Conservation (phyloP, 2,888 invertebrate genomes). For the Andrena fulva region DNA sequence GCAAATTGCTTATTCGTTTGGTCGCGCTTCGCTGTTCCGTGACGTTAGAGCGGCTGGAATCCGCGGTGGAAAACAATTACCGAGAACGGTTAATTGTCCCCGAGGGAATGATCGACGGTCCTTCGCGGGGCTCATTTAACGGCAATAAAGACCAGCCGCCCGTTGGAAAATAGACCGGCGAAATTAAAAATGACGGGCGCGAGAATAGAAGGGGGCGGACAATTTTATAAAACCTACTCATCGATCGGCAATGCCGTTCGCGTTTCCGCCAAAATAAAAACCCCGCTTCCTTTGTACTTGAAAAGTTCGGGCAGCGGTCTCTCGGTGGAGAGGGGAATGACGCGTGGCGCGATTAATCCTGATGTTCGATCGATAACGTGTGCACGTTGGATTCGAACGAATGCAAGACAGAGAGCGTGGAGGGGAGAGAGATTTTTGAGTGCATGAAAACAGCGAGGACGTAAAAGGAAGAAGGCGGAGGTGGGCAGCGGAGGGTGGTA, state of each 20-base stretch:
- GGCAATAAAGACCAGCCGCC: slow-evolving; percentile 4
- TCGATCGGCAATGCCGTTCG: neutral
- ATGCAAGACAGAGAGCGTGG: neutral
- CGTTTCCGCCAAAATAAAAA: too few species aligned
- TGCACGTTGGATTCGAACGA: neutral
- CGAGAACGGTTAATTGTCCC: slow-evolving; percentile 44
- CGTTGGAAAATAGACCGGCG: slow-evolving; percentile 9
- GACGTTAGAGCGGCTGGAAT: neutral
- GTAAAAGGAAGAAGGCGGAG: neutral
- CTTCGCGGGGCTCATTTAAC: slow-evolving; percentile 42
- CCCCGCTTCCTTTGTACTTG: too few species aligned
- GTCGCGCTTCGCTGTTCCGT: neutral
- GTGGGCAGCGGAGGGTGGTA: slow-evolving; percentile 21
- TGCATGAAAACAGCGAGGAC: slow-evolving; percentile 31
- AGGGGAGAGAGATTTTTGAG: neutral
- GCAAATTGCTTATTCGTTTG: slow-evolving; percentile 22
- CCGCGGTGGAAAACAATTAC: slow-evolving; percentile 39
- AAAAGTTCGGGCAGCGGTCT: neutral
- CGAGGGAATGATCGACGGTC: slow-evolving; percentile 11
- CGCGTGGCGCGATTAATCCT: neutral
- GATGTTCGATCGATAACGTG: neutral
- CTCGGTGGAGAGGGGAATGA: neutral
- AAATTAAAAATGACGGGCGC: slow-evolving; percentile 1
- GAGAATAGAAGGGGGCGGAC: neutral
- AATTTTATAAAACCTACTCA: neutral